Evolutionary conservation across 2,113 vertebrate genomes (phyloP).

Genomic region (Platichthys stellatus): DNA sequence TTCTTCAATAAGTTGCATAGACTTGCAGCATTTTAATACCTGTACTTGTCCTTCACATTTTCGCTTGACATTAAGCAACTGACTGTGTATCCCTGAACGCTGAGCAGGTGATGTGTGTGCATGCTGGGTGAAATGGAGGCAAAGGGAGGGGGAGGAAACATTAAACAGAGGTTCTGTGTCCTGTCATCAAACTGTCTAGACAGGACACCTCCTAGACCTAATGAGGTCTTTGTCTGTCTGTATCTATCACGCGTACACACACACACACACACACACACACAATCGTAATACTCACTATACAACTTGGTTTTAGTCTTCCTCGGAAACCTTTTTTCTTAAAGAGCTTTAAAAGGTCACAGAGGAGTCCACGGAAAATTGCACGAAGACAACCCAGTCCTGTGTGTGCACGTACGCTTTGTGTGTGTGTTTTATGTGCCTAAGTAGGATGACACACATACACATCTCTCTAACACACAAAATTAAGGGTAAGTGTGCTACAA

Average conservation of each 20-base stretch:
- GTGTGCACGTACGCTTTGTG: not conserved
- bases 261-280: constrained; percentile 14
- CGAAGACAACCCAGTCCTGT: not conserved
- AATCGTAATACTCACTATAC: not conserved
- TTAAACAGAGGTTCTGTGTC: constrained; percentile 77
- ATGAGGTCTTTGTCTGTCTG: constrained; percentile 73
- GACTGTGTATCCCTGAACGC: constrained; percentile 20
- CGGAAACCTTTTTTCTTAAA: constrained; percentile 35
- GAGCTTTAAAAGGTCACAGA: constrained; percentile 37
- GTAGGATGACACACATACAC: not conserved
- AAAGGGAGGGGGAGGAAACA: constrained; percentile 70
- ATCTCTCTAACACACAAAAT: constrained; percentile 26
- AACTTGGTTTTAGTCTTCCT: constrained; percentile 26
- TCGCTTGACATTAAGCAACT: not conserved
- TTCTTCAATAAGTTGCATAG: not conserved
- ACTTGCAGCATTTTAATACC: constrained; percentile 8
- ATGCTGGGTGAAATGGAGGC: constrained; percentile 53
- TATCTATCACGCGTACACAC: constrained; percentile 35
- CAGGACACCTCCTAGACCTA: constrained; percentile 77
- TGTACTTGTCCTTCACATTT: constrained; percentile 11
- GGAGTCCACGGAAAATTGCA: constrained; percentile 15
- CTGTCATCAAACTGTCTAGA: constrained; percentile 82
- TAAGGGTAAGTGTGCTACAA: constrained; percentile 43
- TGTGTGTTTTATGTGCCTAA: not conserved
- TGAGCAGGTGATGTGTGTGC: constrained; percentile 62